Evolutionary conservation across 2,888 invertebrate genomes (phyloP).

Genomic region (Caenorhabditis virilis): DNA sequence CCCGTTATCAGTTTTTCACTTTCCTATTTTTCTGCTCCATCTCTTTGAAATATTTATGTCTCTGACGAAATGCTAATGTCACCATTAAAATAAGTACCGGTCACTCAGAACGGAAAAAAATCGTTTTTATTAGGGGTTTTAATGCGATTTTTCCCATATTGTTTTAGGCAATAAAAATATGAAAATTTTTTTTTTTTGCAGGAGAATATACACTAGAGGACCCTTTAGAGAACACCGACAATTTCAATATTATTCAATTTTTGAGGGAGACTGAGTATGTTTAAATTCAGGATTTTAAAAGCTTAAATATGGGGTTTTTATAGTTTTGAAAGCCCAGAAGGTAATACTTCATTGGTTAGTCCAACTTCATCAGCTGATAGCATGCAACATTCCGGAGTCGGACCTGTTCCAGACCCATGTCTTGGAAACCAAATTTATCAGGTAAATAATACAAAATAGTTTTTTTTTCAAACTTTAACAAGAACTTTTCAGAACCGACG

Average conservation of each 20-base stretch:
- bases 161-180: neutral
- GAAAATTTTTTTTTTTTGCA: too few relatives aligned
- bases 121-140: too few relatives aligned
- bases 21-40: too few relatives aligned
- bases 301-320: too few relatives aligned
- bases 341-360: slow-evolving; percentile 25
- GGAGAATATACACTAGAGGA: neutral
- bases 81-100: too few relatives aligned
- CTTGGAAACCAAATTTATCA: neutral
- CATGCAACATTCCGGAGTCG: slow-evolving; percentile 18
- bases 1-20: too few relatives aligned
- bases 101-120: too few relatives aligned
- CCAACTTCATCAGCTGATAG: slow-evolving; percentile 33
- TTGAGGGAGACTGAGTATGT: slow-evolving; percentile 15
- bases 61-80: too few relatives aligned
- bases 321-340: slow-evolving; percentile 20
- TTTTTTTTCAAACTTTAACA: neutral
- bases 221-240: slow-evolving; percentile 15
- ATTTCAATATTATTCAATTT: slow-evolving; percentile 37
- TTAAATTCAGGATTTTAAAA: neutral
- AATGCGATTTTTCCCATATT: too few relatives aligned
- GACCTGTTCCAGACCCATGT: neutral
- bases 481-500: slow-evolving; percentile 17
- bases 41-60: too few relatives aligned
- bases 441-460: neutral